Base-by-base conservation (phyloP, 2,113 vertebrate genomes). In the Cebidichthys violaceus region DNA sequence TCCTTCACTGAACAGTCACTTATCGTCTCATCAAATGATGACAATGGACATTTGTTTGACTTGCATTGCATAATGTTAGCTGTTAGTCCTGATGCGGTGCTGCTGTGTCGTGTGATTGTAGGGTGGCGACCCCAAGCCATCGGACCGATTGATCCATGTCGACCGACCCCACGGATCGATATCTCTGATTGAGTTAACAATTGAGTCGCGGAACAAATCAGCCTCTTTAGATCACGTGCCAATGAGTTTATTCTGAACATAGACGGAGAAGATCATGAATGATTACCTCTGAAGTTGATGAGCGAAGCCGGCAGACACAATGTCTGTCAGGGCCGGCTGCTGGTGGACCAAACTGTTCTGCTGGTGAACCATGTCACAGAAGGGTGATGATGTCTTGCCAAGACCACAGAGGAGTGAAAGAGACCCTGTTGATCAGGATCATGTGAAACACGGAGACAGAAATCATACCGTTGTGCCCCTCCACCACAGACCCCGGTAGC, bases 121-220 rank as follows among this genome's bases (percentile, higher is more conserved):
- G 50, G 47, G 66, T 57, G 68, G 9, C 9, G 3, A 55, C 64
- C 39, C n/a, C 9, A 8, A 75, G 9, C 64, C 47, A 27, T 43
- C 78, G 55, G 41, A 64, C 35, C 3, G 41, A 81, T 66, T 78
- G 70, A 85, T 81, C 29, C 18, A 35, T 39, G 59, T 57, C 15
- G 6, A 72, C 17, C 72, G 79, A 33, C 61, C 75, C 41, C 2
- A 55, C 76, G 79, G 80, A 83, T 55, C 50, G 47, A 79, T 60
- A 24, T 33, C 72, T 60, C 57, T 60, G 24, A 54, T 47, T 52
- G 29, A 5, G 35, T 50, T 65, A n/a, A 61, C 50, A 31, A 66
- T 45, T 50, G 33, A 68, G 41, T 70, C 24, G 52, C 14, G 35
- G 31, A 8, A 54, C 15, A 27, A 62, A 70, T 59, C 50, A 27